Percentiles rank a stretch among this genome's conserved stretches.
Evolutionary conservation across 1,140 invertebrate species (phyloP).

Genomic region (Dendrolimus punctatus): DNA sequence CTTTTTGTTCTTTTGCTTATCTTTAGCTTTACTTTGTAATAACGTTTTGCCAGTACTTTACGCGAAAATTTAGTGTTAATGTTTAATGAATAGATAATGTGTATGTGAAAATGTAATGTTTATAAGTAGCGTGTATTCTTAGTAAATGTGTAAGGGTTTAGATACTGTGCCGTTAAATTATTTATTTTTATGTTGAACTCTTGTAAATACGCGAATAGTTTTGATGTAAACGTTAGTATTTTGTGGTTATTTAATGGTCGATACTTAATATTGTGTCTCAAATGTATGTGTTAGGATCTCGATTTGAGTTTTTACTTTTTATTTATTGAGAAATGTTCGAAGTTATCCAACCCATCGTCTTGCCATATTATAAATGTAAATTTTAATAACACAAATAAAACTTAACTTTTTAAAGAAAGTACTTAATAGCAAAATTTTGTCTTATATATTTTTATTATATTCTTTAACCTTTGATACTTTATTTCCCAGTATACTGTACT

Average conservation of each 20-base stretch:
- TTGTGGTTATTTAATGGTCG: conserved; percentile 61
- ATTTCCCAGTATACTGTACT: conserved; percentile 10
- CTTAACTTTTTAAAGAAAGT: conserved; percentile 1
- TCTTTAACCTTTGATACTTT: conserved; percentile 35
- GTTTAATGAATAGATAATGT: conserved; percentile 53
- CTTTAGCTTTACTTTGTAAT: conserved; percentile 1
- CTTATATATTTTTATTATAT: conserved; percentile 14
- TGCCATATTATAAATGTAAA: conserved; percentile 14
- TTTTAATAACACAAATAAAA: no score
- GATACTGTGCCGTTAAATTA: conserved; percentile 64
- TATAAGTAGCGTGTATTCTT: conserved; percentile 60
- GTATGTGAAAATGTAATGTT: conserved; percentile 49
- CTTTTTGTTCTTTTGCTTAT: conserved; percentile 22
- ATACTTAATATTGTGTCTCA: conserved; percentile 47
- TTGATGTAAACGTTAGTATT: conserved; percentile 56
- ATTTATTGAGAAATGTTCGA: conserved; percentile 16
- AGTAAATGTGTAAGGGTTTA: conserved; percentile 63
- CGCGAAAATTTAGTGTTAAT: conserved; percentile 57
- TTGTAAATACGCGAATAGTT: conserved; percentile 62
- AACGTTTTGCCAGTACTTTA: conserved; percentile 24
- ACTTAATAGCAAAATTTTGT: conserved; percentile 19
- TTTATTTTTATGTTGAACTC: conserved; percentile 69
- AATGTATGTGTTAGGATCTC: conserved; percentile 44
- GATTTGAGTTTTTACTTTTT: conserved; percentile 25
- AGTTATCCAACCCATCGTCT: conserved; percentile 9